phyloP scores from a whole-genome alignment of 2,888 invertebrate genomes.

The Bellardia bayeri region DNA sequence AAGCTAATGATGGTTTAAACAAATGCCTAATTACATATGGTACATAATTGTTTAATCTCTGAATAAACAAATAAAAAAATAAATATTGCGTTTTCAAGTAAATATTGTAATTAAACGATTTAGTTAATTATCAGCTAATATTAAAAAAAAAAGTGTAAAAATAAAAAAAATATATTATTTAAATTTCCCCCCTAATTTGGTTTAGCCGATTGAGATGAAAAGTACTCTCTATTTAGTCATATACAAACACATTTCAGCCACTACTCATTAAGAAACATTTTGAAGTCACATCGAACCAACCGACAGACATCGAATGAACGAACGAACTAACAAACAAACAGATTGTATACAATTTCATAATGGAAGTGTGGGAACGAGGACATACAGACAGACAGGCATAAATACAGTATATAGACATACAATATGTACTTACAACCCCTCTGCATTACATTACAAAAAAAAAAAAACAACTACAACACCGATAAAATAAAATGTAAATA shows the following conservation, averaged over 20 bases:
- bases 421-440: conserved; percentile 57
- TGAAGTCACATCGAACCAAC: conserved; percentile 39
- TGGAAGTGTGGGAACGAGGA: conserved; percentile 58
- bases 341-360: conserved; percentile 53
- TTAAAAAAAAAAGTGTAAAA: neutral
- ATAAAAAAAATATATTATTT: neutral
- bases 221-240: conserved; percentile 24
- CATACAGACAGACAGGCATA: neutral
- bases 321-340: conserved; percentile 4
- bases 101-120: conserved; percentile 2
- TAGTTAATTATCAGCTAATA: neutral
- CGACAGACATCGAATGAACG: conserved; percentile 19
- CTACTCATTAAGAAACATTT: conserved; percentile 39
- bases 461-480: conserved; percentile 6
- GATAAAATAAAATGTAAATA: conserved; percentile 45
- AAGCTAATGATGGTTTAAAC: conserved; percentile 22
- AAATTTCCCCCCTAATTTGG: neutral
- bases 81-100: neutral
- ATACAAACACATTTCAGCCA: neutral
- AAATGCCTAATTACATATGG: neutral
- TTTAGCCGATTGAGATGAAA: conserved; percentile 5
- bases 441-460: conserved; percentile 46
- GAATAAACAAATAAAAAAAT: conserved; percentile 1
- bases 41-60: conserved; percentile 16
- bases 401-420: neutral